phyloP scores from a whole-genome alignment of 2,113 vertebrate genomes.

The Turdus rufiventris region DNA sequence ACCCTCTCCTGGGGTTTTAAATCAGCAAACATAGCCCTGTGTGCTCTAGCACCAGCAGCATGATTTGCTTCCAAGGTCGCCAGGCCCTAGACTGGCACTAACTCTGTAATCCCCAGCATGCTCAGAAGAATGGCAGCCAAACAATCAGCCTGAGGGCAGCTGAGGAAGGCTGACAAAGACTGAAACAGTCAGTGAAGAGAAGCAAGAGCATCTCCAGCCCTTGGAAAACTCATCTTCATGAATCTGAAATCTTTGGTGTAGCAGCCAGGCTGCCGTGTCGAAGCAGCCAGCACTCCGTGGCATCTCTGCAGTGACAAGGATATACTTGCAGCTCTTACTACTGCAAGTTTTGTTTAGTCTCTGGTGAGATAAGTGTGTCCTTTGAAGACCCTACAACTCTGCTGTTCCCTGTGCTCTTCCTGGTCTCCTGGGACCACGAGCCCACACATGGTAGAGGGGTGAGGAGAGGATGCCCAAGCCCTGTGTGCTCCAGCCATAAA shows the following conservation, averaged over 20 bases:
- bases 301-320: neutral
- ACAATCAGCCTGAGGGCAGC: neutral
- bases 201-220: neutral
- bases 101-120: neutral
- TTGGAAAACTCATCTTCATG: neutral
- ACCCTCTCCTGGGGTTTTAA: neutral
- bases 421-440: fast-evolving
- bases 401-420: neutral
- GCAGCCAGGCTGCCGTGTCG: neutral
- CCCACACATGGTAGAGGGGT: neutral
- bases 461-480: neutral
- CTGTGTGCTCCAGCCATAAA: fast-evolving
- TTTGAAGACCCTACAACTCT: neutral
- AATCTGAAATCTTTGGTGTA: slow-evolving; percentile 24
- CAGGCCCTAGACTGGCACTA: neutral
- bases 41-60: neutral
- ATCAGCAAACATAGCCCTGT: neutral
- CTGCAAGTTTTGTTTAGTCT: neutral
- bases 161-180: neutral
- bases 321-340: neutral
- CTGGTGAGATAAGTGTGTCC: fast-evolving
- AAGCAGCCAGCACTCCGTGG: neutral
- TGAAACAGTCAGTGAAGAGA: neutral
- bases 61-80: fast-evolving
- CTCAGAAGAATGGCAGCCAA: neutral